Evolutionary conservation across 2,797 vertebrate genomes (phyloP), one percentile per base, ranked within the genome.

Genomic region (Tenualosa thibaudeaui): DNA sequence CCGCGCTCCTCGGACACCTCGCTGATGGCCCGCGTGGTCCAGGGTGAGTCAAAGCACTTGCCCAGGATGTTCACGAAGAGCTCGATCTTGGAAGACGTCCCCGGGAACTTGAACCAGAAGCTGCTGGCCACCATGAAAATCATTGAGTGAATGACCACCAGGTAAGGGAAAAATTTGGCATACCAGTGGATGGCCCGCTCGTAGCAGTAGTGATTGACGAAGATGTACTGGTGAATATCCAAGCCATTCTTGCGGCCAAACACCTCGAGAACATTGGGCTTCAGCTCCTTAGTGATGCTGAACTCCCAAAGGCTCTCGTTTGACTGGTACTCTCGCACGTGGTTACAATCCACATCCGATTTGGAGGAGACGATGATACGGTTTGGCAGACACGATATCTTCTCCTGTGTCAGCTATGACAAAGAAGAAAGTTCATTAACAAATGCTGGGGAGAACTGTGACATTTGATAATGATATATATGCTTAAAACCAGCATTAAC

Each of bases 71-170:
- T 95, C 50, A 97, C 96, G 85, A 98, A 98, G 85, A 97, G 95
- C 85, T 98, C 97, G 0, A 98, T 97, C 93, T 98, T 98, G 26
- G 97, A 98, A 3, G 97, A 98, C 0, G 97, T 98, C 58, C 97
- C 96, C 0, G 97, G 97, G 87, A 97, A 98, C 90, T 98, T 98
- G 92, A 98, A 98, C 97, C 97, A 98, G 90, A 98, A 98, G 87
- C 96, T 97, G 91, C 97, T 97, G 9, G 96, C 96, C 40, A 97
- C 94, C 95, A 98, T 98, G 89, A 98, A 98, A 88, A 97, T 91
- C 89, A 98, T 93, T 0, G 97, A 97, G 91, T 98, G 97, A 87
- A 98, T 97, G 88, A 98, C 92, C 0, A 97, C 97, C 0, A 98
- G 94, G 91, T 98, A 98, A 0, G 97, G 97, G 87, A 98, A 98